phyloP scores from a whole-genome alignment of 2,113 vertebrate species.

The Clinocottus analis region DNA sequence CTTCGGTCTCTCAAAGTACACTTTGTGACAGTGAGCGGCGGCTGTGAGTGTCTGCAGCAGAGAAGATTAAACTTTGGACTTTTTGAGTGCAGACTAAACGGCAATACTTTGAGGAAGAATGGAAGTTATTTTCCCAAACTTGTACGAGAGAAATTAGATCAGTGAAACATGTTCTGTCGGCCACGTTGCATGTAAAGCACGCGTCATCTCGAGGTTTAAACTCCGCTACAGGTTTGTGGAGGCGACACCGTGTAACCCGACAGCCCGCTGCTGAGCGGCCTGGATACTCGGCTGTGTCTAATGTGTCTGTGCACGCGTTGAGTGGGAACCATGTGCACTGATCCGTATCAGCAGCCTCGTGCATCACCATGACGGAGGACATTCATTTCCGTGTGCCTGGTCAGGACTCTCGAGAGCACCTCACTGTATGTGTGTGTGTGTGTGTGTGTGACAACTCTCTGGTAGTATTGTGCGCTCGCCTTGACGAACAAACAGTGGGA shows the following conservation, averaged over 20 bases:
- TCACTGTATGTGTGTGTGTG: not conserved
- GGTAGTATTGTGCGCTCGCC: slow-evolving; percentile 10
- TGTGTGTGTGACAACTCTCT: not conserved
- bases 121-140: too few species aligned
- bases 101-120: too few species aligned
- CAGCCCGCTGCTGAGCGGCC: slow-evolving; percentile 38
- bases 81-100: too few species aligned
- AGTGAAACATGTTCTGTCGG: too few species aligned
- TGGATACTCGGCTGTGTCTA: slow-evolving; percentile 6
- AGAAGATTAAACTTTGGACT: too few species aligned
- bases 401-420: not conserved
- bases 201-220: too few species aligned
- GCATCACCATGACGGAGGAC: slow-evolving; percentile 5
- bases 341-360: slow-evolving; percentile 41
- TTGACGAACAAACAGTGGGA: slow-evolving; percentile 1
- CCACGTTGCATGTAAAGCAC: too few species aligned
- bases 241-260: slow-evolving; percentile 10
- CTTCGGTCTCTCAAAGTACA: too few species aligned
- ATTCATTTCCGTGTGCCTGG: slow-evolving; percentile 4
- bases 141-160: too few species aligned
- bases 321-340: slow-evolving; percentile 20
- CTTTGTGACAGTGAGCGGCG: too few species aligned
- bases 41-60: too few species aligned
- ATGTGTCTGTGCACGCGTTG: slow-evolving; percentile 14
- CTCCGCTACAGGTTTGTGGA: too few species aligned